phyloP scores from a whole-genome alignment of 2,888 invertebrate species.

The Azorinus chamasolen region DNA sequence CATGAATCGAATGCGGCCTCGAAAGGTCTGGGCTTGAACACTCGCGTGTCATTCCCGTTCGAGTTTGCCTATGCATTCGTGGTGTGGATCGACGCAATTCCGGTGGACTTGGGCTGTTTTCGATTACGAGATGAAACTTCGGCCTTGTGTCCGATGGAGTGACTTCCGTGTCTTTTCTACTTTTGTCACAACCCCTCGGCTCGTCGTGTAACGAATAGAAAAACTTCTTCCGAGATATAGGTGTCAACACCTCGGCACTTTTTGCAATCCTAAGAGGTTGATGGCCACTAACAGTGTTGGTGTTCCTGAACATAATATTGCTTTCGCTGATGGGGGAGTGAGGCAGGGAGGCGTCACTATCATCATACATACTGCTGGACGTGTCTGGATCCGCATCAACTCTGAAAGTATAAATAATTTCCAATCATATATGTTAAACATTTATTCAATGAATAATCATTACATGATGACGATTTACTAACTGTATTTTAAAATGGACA shows the following conservation, averaged over 20 bases:
- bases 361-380: conserved; percentile 81
- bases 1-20: conserved; percentile 66
- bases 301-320: conserved; percentile 53
- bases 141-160: conserved; percentile 59
- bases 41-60: conserved; percentile 68
- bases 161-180: conserved; percentile 41
- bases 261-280: conserved; percentile 69
- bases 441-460: too few relatives aligned
- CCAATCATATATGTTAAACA: too few relatives aligned
- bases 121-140: conserved; percentile 65
- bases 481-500: too few relatives aligned
- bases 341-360: conserved; percentile 79
- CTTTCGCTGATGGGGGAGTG: conserved; percentile 79
- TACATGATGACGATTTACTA: too few relatives aligned
- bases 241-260: conserved; percentile 74
- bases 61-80: conserved; percentile 52
- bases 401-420: conserved; percentile 66
- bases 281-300: conserved; percentile 43
- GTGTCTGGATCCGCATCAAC: conserved; percentile 83
- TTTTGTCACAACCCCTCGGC: conserved; percentile 38
- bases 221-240: conserved; percentile 65
- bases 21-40: conserved; percentile 69
- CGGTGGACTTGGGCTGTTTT: conserved; percentile 68
- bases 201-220: conserved; percentile 59
- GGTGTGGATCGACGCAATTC: conserved; percentile 48